Conservation (phyloP, 1,140 invertebrate species). For the Drosophila oshimai region DNA sequence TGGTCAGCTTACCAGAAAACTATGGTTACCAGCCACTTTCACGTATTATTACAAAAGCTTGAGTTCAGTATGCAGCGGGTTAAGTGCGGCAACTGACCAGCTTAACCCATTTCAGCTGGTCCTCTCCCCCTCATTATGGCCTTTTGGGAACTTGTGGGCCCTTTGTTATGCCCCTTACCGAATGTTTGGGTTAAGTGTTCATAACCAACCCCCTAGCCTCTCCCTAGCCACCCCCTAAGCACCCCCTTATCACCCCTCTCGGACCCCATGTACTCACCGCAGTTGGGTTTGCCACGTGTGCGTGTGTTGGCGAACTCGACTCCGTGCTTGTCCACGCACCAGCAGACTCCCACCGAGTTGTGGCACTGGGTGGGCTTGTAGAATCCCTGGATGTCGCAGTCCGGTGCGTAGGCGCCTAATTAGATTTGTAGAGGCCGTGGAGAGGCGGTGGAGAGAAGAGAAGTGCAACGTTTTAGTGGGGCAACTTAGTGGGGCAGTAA, state of each 20-base stretch:
- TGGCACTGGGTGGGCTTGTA: constrained; percentile 94
- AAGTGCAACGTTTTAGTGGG: constrained; percentile 63
- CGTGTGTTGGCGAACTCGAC: constrained; percentile 93
- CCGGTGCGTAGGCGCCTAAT: constrained; percentile 90
- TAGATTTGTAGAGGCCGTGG: constrained; percentile 62
- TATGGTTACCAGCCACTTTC: not conserved
- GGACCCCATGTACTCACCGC: constrained; percentile 86
- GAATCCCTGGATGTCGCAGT: constrained; percentile 93
- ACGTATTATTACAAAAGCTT: not conserved
- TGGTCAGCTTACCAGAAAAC: not conserved
- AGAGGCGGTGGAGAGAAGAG: too few relatives aligned
- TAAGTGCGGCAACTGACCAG: constrained; percentile 14
- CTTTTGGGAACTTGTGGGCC: constrained; percentile 14
- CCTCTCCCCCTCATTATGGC: constrained; percentile 2
- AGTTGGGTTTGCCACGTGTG: constrained; percentile 92
- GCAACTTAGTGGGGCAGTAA: constrained; percentile 4
- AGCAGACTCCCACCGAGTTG: constrained; percentile 91
- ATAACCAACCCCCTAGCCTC: not conserved
- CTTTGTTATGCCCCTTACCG: constrained; percentile 12
- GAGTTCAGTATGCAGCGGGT: not conserved
- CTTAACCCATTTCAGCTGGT: constrained; percentile 14
- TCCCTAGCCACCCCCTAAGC: not conserved
- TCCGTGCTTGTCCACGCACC: constrained; percentile 97
- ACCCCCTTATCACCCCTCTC: not conserved
- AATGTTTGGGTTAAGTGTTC: constrained; percentile 42